These are phyloP conservation scores for Drosophila asahinai DNA, from an alignment of 1,140 invertebrate species.

Conservation along the genomic window DNA sequence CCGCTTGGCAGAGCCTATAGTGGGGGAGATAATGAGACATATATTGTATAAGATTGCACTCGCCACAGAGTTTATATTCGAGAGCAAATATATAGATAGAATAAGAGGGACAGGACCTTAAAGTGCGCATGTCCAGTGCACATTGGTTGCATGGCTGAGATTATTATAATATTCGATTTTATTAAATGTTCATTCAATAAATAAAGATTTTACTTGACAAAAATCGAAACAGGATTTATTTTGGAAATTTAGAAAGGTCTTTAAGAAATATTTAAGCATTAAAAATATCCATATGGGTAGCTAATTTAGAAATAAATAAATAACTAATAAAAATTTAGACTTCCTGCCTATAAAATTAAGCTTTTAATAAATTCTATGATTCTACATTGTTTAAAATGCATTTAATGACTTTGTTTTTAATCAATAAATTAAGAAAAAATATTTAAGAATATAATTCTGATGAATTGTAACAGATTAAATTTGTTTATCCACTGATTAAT, in stretches of 20 bases:
- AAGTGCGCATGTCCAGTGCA: slow-evolving; percentile 56
- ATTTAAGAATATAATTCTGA: no score
- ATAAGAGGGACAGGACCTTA: slow-evolving; percentile 33
- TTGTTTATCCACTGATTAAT: background rate
- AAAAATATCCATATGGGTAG: no score
- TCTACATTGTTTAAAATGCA: no score
- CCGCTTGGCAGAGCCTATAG: slow-evolving; percentile 2
- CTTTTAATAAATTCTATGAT: no score
- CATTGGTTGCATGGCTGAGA: slow-evolving; percentile 38
- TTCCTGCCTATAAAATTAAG: no score
- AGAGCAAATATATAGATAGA: background rate
- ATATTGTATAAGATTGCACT: slow-evolving; percentile 17
- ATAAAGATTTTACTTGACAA: background rate
- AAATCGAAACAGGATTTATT: background rate
- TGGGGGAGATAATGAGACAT: slow-evolving; percentile 29
- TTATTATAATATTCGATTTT: background rate
- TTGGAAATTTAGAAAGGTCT: background rate
- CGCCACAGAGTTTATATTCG: background rate
- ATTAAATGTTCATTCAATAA: slow-evolving; percentile 1
- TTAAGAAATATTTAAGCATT: background rate
- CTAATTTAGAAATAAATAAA: no score
- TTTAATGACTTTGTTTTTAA: no score
- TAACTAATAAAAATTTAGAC: no score
- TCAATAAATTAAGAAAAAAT: no score
- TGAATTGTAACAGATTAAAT: background rate